Base-by-base conservation (phyloP, 2,888 invertebrate species). In the Itoplectis maculator region DNA sequence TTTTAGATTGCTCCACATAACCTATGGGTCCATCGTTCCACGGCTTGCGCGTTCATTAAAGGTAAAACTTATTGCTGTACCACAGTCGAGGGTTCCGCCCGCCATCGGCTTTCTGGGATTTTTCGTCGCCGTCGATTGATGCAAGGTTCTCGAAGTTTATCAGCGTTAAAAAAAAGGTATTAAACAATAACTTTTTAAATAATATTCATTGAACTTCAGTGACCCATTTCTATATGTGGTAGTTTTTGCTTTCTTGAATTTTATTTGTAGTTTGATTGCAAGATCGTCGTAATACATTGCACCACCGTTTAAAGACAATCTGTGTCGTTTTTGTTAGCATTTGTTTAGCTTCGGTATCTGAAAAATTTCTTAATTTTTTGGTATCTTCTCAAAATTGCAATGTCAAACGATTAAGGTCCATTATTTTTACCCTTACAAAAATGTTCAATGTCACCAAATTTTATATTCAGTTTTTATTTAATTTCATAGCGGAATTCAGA, bases 161-260 rank as follows among this genome's bases (percentile, higher is more conserved):
- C 49, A 49, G 49, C 18, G 49, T 49, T 49, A 49, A 49, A 49
- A 49, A 5, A 49, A 49, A 49, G 49, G 49, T 18, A 49, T 15
- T 0, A 15, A 47, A 15, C 8, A 18, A 15, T 15, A 49, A 7
- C 8, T 49, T 49, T 49, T 3, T 5, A 49, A 49, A 49, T 15
- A 49, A 49, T 49, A 49, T 15, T n/a, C 15, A 49, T 49, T 49
- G 49, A 18, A 49, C 49, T 49, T 49, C 18, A 49, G 15, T 7
- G 18, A 3, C 6, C 15, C 18, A 49, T 49, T 49, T 49, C 49
- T 49, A 7, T 6, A 49, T 18, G 15, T 6, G 47, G 47, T 47
- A 47, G 15, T n/a, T 15, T 49, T 49, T 18, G 18, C 18, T 49
- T 49, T 49, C 49, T 47, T 5, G 6, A 49, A 49, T 49, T 49